A percentile compares a stretch with the other conserved stretches of the same genome.
These are phyloP conservation scores for Lasioglossum calceatum DNA, from an alignment of 2,888 invertebrate genomes.

Conservation along the genomic window DNA sequence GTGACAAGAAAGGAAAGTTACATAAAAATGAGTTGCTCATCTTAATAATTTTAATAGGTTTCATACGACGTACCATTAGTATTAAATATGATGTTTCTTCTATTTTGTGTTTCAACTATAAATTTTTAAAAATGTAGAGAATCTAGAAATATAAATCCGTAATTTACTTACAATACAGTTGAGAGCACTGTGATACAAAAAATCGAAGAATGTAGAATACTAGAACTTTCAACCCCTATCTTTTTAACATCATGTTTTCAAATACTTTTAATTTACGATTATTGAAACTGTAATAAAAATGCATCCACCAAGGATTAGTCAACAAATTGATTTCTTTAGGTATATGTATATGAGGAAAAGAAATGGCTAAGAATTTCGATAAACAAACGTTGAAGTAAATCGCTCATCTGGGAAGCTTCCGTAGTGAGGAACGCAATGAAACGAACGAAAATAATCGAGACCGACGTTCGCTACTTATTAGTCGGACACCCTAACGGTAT, in stretches of 20 bases:
- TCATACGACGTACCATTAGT: not conserved
- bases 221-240: not conserved
- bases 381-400: not conserved
- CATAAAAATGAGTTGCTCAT: not conserved
- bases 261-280: not conserved
- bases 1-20: not conserved
- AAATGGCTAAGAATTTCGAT: not conserved
- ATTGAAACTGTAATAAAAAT: not conserved
- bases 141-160: not conserved
- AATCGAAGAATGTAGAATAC: not conserved
- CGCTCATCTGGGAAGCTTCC: not conserved
- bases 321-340: not conserved
- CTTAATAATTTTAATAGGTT: not conserved
- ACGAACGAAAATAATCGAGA: constrained; percentile 27
- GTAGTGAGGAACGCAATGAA: not conserved
- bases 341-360: not conserved
- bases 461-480: constrained; percentile 23
- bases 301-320: not conserved
- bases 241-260: not conserved
- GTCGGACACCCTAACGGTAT: constrained; percentile 56
- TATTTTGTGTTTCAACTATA: not conserved
- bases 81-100: not conserved
- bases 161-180: not conserved
- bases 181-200: not conserved
- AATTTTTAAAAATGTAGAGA: not conserved